These are phyloP conservation scores for Harpegnathos saltator DNA, from an alignment of 1,140 invertebrate species.

Conservation along the genomic window DNA sequence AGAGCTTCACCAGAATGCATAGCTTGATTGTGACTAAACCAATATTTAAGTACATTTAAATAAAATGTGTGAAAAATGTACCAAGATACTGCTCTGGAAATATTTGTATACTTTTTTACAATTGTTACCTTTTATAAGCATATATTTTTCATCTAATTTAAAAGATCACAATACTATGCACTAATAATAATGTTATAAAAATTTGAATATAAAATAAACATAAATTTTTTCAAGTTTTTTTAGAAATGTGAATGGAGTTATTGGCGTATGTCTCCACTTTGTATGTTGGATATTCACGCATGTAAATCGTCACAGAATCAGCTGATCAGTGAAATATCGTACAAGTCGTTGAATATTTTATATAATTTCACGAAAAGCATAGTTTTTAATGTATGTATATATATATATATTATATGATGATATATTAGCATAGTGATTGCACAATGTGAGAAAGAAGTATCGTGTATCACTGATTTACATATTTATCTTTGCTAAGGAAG, in stretches of 20 bases:
- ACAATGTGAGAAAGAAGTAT: not conserved
- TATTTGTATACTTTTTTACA: not conserved
- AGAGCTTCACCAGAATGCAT: too few relatives aligned
- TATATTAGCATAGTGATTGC: not conserved
- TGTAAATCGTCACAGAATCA: not conserved
- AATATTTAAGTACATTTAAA: too few relatives aligned
- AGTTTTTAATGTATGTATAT: not conserved
- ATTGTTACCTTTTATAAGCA: not conserved
- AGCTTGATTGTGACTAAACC: too few relatives aligned
- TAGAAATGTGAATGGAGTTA: too few relatives aligned
- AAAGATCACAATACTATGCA: not conserved
- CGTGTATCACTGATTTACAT: not conserved
- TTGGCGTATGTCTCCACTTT: too few relatives aligned
- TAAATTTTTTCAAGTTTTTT: not conserved
- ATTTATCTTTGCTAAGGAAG: not conserved
- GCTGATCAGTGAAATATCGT: conserved; percentile 16
- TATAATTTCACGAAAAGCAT: not conserved
- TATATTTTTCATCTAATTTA: not conserved
- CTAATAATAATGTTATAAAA: not conserved
- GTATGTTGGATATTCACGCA: not conserved
- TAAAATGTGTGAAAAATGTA: too few relatives aligned
- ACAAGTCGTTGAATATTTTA: not conserved
- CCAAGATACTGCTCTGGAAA: too few relatives aligned
- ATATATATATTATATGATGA: not conserved
- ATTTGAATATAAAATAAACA: not conserved